phyloP scores from a whole-genome alignment of 2,797 vertebrate species.

The Sebastes vulpes region DNA sequence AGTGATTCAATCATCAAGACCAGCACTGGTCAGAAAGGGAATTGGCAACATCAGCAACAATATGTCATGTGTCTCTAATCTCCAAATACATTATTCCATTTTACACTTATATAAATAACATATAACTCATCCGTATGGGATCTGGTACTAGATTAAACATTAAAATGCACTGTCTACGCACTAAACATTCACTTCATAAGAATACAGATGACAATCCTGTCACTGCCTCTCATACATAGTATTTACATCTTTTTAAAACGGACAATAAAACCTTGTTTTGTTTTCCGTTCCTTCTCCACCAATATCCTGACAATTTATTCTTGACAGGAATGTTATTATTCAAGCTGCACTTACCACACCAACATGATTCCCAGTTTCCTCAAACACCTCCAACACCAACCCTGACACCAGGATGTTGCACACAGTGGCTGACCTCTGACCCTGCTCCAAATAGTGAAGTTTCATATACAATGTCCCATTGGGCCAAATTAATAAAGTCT shows the following conservation, averaged over 20 bases:
- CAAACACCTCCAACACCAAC: background rate
- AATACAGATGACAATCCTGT: background rate
- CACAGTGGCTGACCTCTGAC: background rate
- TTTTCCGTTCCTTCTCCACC: background rate
- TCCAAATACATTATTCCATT: conserved; percentile 21
- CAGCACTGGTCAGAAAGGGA: background rate
- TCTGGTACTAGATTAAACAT: background rate
- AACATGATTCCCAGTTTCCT: background rate
- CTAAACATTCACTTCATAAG: background rate
- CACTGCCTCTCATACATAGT: background rate
- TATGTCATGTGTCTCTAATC: conserved; percentile 33
- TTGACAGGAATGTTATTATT: background rate
- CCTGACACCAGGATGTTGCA: background rate
- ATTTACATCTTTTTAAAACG: background rate
- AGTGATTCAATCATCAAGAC: background rate
- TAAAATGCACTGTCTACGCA: background rate
- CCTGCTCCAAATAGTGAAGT: background rate
- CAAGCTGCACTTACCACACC: background rate
- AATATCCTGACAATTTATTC: background rate
- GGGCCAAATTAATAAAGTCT: background rate
- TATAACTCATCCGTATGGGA: background rate
- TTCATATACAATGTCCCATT: background rate
- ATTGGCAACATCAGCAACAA: conserved; percentile 26
- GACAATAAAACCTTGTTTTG: background rate
- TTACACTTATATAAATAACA: background rate